A percentile compares a stretch with the other conserved stretches of the same genome.
Evolutionary conservation across 1,140 invertebrate species (phyloP).

Genomic region (Pomacea maculata): DNA sequence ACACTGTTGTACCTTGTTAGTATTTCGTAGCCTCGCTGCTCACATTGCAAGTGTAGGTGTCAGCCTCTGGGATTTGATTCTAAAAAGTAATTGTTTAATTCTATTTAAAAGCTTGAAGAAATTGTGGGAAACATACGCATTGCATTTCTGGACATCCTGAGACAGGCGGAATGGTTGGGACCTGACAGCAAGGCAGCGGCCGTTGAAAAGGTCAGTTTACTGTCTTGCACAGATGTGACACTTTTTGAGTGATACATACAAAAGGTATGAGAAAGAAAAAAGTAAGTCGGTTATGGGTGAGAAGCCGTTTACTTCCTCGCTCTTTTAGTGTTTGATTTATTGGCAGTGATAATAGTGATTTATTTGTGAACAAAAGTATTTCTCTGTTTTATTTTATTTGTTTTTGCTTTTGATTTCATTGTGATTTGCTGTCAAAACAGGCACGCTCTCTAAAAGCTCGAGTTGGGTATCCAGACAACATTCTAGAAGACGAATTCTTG

Average conservation of each 20-base stretch:
- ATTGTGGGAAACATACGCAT: conserved; percentile 84
- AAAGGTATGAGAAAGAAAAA: too few species aligned
- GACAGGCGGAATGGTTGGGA: conserved; percentile 14
- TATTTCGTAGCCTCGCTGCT: too few species aligned
- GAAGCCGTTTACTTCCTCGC: too few species aligned
- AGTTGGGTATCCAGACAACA: conserved; percentile 35
- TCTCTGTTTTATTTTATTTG: too few species aligned
- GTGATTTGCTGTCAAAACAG: conserved; percentile 3
- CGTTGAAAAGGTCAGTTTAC: conserved; percentile 11
- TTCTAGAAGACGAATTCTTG: conserved; percentile 15
- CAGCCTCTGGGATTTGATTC: not conserved
- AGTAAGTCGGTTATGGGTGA: too few species aligned
- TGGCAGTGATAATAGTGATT: too few species aligned
- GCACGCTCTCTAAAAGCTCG: conserved; percentile 24
- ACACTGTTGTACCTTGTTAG: too few species aligned
- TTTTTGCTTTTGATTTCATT: too few species aligned
- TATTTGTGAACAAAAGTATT: too few species aligned
- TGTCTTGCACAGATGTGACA: not conserved
- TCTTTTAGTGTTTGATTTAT: too few species aligned
- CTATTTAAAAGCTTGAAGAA: conserved; percentile 38
- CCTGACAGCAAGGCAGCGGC: not conserved
- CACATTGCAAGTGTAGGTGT: not conserved
- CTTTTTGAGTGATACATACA: too few species aligned
- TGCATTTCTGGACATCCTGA: conserved; percentile 69
- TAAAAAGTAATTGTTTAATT: not conserved